Conservation (phyloP, 2,797 vertebrate species). For the Myripristis jacobus region DNA sequence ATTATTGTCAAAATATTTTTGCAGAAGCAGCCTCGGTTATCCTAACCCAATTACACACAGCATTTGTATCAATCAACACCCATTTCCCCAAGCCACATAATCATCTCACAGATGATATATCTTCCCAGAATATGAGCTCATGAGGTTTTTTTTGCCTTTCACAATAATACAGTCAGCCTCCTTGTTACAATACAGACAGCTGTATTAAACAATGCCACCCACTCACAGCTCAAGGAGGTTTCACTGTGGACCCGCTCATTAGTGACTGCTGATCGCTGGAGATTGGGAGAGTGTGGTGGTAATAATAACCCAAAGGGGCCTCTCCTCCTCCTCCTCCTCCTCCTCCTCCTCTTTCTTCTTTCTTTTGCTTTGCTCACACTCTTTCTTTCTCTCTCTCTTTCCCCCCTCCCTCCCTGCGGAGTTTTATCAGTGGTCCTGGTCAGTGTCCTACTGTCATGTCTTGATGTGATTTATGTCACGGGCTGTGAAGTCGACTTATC, state of each 20-base stretch:
- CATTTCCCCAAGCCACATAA: background rate
- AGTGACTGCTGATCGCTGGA: constrained; percentile 56
- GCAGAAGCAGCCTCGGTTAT: background rate
- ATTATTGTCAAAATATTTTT: constrained; percentile 26
- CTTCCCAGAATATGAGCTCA: constrained; percentile 37
- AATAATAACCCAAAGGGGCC: constrained; percentile 78
- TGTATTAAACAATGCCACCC: constrained; percentile 63
- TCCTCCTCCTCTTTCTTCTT: too few relatives aligned
- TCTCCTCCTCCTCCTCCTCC: too few relatives aligned
- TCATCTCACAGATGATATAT: constrained; percentile 47
- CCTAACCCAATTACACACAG: constrained; percentile 14
- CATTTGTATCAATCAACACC: constrained; percentile 30
- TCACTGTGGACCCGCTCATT: constrained; percentile 43
- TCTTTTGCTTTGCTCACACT: constrained; percentile 44
- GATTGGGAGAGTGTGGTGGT: constrained; percentile 62
- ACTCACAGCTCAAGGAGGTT: constrained; percentile 39
- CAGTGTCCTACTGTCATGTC: constrained; percentile 93
- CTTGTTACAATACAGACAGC: constrained; percentile 51
- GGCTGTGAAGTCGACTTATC: constrained; percentile 92
- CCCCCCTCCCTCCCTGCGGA: constrained; percentile 71
- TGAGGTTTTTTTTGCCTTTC: constrained; percentile 14
- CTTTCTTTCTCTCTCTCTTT: constrained; percentile 35
- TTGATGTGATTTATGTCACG: constrained; percentile 92
- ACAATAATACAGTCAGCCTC: constrained; percentile 22
- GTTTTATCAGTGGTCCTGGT: constrained; percentile 91